Base-by-base conservation (phyloP, 2,113 vertebrate species). In the Gasterosteus nipponicus region DNA sequence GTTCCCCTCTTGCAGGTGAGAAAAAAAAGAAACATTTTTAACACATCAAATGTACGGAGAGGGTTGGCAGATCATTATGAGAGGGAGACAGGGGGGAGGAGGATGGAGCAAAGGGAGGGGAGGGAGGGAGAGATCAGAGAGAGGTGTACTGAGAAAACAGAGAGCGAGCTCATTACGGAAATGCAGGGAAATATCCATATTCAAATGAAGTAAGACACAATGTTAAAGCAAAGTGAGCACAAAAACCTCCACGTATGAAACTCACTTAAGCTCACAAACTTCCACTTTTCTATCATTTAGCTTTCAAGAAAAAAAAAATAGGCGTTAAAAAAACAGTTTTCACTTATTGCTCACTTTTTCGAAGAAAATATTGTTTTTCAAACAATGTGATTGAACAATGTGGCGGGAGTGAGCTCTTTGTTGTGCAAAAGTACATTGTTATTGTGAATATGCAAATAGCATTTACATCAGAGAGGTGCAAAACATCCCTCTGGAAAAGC, bases 131-230 rank as follows among this genome's bases (percentile, higher is more conserved):
- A 78, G 82, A 88, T 90, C 78, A 86, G 75, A 87, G 66, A 62
- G 64, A 81, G 62, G 79, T 2, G 39, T 51, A 69, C 56, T 69
- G 58, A 62, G 42, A 78, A 12, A 73, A 66, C 26, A 22, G 67
- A 79, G 3, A 59, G 33, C 53, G 0, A 79, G 68, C 85, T 89
- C 86, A 86, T 91, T 88, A 90, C 70, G 81, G 59, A 80, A 77
- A 82, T 1, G 42, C 61, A 47, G 46, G 33, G 49, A 73, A 81
- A 86, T 70, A 89, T 85, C 71, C 77, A 81, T 82, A 87, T 89
- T 87, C 81, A 86, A 63, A 80, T 80, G 69, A 31, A 62, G 73
- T 38, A 19, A 80, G 77, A 70, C 59, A 65, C 77, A 89, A 89
- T 83, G 88, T 86, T 84, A 77, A 44, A 82, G 53, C 75, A 78